Conservation (phyloP, 2,797 vertebrate species). For the Epinephelus malabaricus region DNA sequence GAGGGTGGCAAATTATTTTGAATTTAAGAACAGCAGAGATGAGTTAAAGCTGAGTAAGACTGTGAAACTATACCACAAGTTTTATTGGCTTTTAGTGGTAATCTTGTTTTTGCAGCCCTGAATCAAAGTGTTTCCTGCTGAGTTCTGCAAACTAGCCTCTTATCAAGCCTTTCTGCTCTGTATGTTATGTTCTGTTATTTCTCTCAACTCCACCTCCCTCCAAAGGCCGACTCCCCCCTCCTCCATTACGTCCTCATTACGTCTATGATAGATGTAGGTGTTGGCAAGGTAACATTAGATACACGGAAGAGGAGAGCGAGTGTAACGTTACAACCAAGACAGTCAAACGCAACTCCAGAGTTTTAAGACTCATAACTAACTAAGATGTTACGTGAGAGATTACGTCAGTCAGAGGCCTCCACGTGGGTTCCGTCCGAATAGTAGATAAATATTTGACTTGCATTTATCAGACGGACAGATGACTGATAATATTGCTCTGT, state of each 20-base stretch:
- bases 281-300: too few species aligned
- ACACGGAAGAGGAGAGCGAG: too few species aligned
- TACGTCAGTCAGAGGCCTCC: too few species aligned
- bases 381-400: too few species aligned
- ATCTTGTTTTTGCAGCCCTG: conserved; percentile 20
- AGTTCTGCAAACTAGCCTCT: not conserved
- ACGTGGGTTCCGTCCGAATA: too few species aligned
- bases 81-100: conserved; percentile 23
- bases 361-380: too few species aligned
- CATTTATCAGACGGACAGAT: not conserved
- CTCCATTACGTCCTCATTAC: too few species aligned
- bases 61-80: conserved; percentile 15
- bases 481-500: not conserved
- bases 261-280: too few species aligned
- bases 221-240: too few species aligned
- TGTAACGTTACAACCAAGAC: too few species aligned
- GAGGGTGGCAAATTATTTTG: conserved; percentile 30
- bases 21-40: conserved; percentile 34
- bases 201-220: too few species aligned
- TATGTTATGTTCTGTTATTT: not conserved
- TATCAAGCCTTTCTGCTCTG: not conserved
- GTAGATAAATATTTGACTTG: not conserved
- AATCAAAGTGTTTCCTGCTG: conserved; percentile 26
- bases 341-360: too few species aligned
- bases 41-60: not conserved